Evolutionary conservation across 2,888 invertebrate species (phyloP), one percentile per base, ranked within the genome.

Genomic region (Strigamia crassipes): DNA sequence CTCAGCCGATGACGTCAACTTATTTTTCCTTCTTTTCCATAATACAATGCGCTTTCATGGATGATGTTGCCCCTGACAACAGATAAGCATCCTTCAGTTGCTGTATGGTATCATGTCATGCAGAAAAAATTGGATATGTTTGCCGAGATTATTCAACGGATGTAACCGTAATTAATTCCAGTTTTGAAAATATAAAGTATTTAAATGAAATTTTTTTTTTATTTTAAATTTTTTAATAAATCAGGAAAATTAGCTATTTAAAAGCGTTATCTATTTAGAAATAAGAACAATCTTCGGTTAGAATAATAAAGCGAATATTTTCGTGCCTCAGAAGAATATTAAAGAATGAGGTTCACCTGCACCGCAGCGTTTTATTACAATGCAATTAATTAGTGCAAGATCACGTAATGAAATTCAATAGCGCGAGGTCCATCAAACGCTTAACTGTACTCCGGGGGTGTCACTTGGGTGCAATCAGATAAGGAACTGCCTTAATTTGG

Each of bases 391-490:
- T 66, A 66, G 61, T 12, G 21, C 61, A 21, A 23, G 61, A 66
- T 66, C 61, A 66, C 23, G 61, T 66, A 66, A 66, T 66, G 61
- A 66, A 66, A 66, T 23, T 21, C 61, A 66, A 66, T 23, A 23
- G 21, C 8, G 61, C 23, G 61, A 23, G 61, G 61, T 66, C 61
- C 61, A 66, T 66, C 61, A 66, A 66, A 66, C 61, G 61, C 61
- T 66, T 66, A n/a, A 66, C 61, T 66, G 61, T 66, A 66, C 61
- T 66, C 23, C 21, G 21, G 61, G 46, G 61, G 61, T 23, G 61
- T 18, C 61, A 66, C 61, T 21, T 23, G 61, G 61, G 61, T 66
- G 61, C 61, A 66, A 66, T 66, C 61, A 66, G 61, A 66, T 66
- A 66, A 23, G 61, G 23, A 66, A 66, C 61, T 66, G 18, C 61